Conservation (phyloP, 2,797 vertebrate genomes). For the Oreochromis mossambicus region DNA sequence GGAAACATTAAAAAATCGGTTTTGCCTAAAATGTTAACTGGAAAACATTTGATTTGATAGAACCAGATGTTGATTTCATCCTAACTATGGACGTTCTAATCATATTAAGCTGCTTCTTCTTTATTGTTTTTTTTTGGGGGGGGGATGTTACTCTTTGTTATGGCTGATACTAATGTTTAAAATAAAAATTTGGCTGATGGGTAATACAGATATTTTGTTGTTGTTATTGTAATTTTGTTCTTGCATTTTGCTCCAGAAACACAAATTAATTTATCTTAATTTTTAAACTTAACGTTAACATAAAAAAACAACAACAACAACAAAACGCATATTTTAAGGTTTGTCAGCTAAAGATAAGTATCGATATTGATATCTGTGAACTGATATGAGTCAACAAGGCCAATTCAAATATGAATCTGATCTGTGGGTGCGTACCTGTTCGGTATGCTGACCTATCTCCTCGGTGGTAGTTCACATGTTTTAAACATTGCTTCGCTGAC, state of each 20-base stretch:
- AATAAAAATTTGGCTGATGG: neutral
- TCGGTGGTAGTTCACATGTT: neutral
- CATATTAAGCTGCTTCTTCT: neutral
- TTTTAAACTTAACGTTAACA: neutral
- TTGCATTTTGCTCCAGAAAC: neutral
- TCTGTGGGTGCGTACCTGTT: neutral
- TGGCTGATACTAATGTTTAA: neutral
- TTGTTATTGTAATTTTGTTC: neutral
- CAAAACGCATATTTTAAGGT: neutral
- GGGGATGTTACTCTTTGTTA: neutral
- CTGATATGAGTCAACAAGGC: neutral
- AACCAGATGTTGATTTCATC: neutral
- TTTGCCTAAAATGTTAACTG: neutral
- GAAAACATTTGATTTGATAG: neutral
- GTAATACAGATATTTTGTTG: neutral
- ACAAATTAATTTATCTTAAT: neutral
- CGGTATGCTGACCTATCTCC: neutral
- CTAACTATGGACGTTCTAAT: neutral
- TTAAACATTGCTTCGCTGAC: neutral
- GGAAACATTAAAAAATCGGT: neutral
- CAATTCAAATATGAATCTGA: neutral
- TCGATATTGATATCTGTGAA: neutral
- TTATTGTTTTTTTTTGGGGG: neutral
- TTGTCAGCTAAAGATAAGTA: neutral
- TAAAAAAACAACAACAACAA: neutral